Conservation (phyloP, 2,888 invertebrate genomes). For the Nezara viridula region DNA sequence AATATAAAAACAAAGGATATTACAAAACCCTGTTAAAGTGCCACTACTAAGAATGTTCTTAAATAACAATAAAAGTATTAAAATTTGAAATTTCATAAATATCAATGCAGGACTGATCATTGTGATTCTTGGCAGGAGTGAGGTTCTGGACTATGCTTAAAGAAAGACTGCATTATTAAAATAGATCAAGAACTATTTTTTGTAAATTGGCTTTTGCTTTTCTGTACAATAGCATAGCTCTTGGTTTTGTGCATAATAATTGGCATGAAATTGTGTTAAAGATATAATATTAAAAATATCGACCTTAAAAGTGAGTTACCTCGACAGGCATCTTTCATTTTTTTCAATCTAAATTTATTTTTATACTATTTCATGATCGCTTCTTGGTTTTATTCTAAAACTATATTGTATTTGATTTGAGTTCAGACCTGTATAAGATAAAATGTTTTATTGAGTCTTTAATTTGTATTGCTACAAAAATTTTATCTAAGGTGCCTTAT, state of each 20-base stretch:
- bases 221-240: constrained; percentile 13
- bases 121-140: neutral
- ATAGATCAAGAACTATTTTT: neutral
- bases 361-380: neutral
- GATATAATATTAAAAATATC: neutral
- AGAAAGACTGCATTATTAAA: neutral
- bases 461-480: neutral
- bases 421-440: constrained; percentile 25
- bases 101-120: neutral
- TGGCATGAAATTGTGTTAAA: constrained; percentile 48
- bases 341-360: neutral
- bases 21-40: neutral
- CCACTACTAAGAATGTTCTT: neutral
- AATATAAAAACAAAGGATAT: neutral
- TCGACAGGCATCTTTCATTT: neutral
- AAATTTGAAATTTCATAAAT: neutral
- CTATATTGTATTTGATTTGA: constrained; percentile 36
- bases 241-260: constrained; percentile 29
- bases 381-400: constrained; percentile 37
- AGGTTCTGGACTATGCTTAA: neutral
- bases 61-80: neutral
- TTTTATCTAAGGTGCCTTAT: neutral
- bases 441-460: neutral
- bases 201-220: neutral
- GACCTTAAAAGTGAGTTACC: neutral